Percentiles rank a stretch among this genome's conserved stretches.
These are phyloP conservation scores for Melikaiella ostensackeni DNA, from an alignment of 2,888 invertebrate genomes.

Conservation along the genomic window DNA sequence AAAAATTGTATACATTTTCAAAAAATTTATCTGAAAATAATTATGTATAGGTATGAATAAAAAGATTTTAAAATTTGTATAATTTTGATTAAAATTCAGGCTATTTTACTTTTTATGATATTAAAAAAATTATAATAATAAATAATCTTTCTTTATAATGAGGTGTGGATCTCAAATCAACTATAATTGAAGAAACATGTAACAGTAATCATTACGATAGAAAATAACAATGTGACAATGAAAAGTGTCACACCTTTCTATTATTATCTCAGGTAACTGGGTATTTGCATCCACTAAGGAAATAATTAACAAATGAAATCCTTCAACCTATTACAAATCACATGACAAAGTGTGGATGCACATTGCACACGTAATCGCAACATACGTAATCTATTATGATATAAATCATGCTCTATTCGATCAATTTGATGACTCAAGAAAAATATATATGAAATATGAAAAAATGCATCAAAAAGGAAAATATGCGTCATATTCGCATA, in stretches of 20 bases:
- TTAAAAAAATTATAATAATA: too few relatives aligned
- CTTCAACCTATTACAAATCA: slow-evolving; percentile 29
- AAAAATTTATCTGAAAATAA: too few relatives aligned
- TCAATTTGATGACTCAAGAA: not conserved
- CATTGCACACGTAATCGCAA: slow-evolving; percentile 8
- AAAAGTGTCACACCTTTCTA: slow-evolving; percentile 39
- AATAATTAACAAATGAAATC: slow-evolving; percentile 23
- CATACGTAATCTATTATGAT: slow-evolving; percentile 15
- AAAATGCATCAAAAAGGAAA: not conserved
- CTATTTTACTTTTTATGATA: too few relatives aligned
- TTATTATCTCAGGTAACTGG: slow-evolving; percentile 2
- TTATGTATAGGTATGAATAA: not conserved
- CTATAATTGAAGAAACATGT: slow-evolving; percentile 21
- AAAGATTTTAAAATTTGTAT: not conserved
- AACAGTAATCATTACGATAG: not conserved
- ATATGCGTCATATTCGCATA: not conserved
- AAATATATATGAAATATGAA: not conserved
- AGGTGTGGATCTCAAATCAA: not conserved
- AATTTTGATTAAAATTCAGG: not conserved
- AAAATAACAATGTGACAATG: slow-evolving; percentile 28
- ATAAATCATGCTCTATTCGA: slow-evolving; percentile 20
- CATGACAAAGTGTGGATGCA: slow-evolving; percentile 4
- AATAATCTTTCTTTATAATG: too few relatives aligned
- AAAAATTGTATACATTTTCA: too few relatives aligned
- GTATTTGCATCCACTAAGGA: not conserved